These are phyloP conservation scores for Nomia melanderi DNA, from an alignment of 1,140 invertebrate genomes.

Conservation along the genomic window DNA sequence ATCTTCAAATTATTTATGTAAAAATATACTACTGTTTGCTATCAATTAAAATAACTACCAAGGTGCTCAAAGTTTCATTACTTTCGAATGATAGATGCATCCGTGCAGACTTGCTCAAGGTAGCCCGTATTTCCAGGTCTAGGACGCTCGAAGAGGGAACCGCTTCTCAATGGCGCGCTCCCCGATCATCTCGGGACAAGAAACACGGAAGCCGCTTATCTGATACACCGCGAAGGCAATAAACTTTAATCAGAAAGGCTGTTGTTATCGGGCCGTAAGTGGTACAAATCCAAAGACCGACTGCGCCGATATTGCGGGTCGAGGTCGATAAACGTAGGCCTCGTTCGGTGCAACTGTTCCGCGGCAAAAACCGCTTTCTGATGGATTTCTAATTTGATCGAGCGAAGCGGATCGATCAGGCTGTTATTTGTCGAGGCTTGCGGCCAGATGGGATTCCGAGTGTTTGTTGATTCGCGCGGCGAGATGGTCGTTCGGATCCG, in stretches of 20 bases:
- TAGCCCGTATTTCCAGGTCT: conserved; percentile 31
- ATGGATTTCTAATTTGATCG: conserved; percentile 41
- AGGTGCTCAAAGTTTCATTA: no score
- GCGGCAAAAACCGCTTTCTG: conserved; percentile 26
- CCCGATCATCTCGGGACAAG: conserved; percentile 18
- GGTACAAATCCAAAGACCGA: conserved; percentile 27
- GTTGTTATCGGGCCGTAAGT: conserved; percentile 34
- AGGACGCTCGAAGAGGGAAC: conserved; percentile 20
- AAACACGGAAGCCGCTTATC: conserved; percentile 50
- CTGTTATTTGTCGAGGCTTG: conserved; percentile 4
- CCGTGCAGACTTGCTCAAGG: neutral
- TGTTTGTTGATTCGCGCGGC: conserved; percentile 1
- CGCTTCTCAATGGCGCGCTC: conserved; percentile 12
- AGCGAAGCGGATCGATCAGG: neutral
- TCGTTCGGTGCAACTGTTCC: neutral
- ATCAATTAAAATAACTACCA: no score
- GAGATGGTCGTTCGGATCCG: neutral
- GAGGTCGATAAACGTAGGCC: conserved; percentile 38
- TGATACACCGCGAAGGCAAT: conserved; percentile 35
- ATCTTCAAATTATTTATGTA: no score
- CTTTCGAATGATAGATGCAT: neutral
- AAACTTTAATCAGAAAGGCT: conserved; percentile 47
- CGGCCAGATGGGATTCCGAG: neutral
- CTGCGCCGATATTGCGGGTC: conserved; percentile 28
- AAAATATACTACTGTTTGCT: no score